Evolutionary conservation across 2,113 vertebrate genomes (phyloP).

Genomic region (Gulo gulo): DNA sequence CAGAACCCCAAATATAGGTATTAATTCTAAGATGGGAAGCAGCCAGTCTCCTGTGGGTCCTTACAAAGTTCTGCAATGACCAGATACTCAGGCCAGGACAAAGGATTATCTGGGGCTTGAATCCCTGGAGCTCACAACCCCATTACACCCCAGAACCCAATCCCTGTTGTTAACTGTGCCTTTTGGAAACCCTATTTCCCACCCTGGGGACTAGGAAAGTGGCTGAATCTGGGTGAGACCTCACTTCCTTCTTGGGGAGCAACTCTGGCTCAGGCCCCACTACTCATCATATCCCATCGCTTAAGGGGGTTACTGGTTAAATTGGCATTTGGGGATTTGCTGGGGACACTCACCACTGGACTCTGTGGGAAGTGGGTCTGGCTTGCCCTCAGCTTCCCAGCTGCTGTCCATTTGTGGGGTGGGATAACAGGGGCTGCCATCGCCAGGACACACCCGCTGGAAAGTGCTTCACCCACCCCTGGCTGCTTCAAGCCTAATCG

Average conservation of each 20-base stretch:
- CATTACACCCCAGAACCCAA: neutral
- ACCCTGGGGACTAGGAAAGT: neutral
- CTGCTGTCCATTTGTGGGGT: rapidly evolving
- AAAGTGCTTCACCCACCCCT: constrained; percentile 4
- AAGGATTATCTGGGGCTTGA: neutral
- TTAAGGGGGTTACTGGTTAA: neutral
- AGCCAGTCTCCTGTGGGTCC: neutral
- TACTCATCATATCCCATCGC: too few relatives aligned
- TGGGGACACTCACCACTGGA: neutral
- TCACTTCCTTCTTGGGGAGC: neutral
- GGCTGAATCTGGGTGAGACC: neutral
- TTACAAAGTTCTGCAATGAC: neutral
- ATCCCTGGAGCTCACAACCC: neutral
- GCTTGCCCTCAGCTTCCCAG: neutral
- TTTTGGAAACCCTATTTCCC: neutral
- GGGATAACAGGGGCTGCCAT: neutral
- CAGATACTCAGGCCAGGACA: neutral
- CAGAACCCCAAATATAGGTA: neutral
- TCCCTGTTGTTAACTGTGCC: neutral
- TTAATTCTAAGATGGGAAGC: neutral
- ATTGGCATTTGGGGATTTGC: neutral
- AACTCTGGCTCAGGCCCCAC: neutral
- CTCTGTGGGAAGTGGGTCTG: neutral
- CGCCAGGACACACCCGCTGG: constrained; percentile 23
- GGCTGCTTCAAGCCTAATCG: constrained; percentile 62